A percentile compares a stretch with the other conserved stretches of the same genome.
phyloP scores from a whole-genome alignment of 2,113 vertebrate genomes.

The Camarhynchus parvulus region DNA sequence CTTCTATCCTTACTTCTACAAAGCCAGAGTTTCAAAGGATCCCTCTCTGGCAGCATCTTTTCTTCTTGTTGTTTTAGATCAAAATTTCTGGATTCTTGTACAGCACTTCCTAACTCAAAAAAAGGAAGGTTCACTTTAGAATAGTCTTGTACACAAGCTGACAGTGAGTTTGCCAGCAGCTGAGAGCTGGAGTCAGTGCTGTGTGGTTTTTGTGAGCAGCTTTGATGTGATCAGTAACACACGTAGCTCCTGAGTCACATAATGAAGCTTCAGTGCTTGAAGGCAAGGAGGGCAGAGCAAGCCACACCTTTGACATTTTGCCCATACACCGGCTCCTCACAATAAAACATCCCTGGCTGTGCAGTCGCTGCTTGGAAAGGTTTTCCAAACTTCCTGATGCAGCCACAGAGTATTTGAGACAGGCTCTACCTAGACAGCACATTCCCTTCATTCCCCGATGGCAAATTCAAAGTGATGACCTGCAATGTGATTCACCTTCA shows the following conservation, averaged over 20 bases:
- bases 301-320: conserved; percentile 32
- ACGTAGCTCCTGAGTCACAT: conserved; percentile 4
- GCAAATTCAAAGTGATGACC: not conserved
- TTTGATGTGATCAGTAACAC: conserved; percentile 9
- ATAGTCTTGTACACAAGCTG: not conserved
- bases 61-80: not conserved
- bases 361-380: not conserved
- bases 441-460: not conserved
- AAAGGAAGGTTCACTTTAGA: not conserved
- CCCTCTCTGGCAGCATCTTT: not conserved
- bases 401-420: not conserved
- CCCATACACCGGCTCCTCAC: not conserved
- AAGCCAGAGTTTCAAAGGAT: not conserved
- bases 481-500: not conserved
- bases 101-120: not conserved
- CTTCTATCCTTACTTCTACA: not conserved
- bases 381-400: not conserved
- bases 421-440: not conserved
- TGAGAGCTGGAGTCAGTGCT: not conserved
- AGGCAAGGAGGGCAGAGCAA: conserved; percentile 42
- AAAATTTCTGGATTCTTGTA: not conserved
- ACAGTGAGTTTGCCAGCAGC: not conserved
- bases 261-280: conserved; percentile 2
- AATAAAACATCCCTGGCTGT: not conserved
- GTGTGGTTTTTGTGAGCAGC: not conserved